These are phyloP conservation scores for Pipistrellus nathusii DNA, from an alignment of 2,797 vertebrate species.

Conservation along the genomic window DNA sequence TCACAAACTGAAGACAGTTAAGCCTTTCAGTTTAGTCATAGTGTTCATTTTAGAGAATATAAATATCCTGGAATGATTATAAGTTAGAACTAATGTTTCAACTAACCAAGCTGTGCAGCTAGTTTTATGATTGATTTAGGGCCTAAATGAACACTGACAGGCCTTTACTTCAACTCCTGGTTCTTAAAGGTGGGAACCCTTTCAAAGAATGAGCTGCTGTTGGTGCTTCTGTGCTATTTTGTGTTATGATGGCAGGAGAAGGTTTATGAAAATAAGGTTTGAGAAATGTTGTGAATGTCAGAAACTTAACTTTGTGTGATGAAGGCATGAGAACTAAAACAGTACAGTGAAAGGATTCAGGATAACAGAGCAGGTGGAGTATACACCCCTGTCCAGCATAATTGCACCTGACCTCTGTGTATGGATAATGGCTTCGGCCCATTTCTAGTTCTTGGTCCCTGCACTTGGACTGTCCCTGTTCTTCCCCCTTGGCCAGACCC, in stretches of 20 bases:
- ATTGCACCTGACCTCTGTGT: background rate
- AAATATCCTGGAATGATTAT: background rate
- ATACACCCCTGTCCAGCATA: background rate
- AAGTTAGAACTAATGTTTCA: constrained; percentile 51
- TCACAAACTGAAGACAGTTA: constrained; percentile 63
- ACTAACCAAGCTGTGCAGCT: background rate
- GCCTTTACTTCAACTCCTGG: background rate
- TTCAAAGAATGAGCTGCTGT: background rate
- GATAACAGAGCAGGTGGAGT: background rate
- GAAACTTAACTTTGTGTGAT: background rate
- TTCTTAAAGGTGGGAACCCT: background rate
- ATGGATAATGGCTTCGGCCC: background rate
- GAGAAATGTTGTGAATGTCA: background rate
- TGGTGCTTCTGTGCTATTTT: background rate
- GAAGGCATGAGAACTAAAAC: background rate
- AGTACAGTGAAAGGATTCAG: background rate
- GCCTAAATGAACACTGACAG: constrained; percentile 15
- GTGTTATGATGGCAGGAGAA: background rate
- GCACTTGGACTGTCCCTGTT: background rate
- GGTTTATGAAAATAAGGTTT: background rate
- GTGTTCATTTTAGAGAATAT: background rate
- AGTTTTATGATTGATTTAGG: constrained; percentile 17
- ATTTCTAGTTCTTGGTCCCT: background rate
- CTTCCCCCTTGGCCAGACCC: background rate
- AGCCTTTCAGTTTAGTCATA: fast-evolving